Percentiles rank a stretch among this genome's conserved stretches.
Conservation (phyloP, 2,888 invertebrate species). For the Lasioglossum figueresi region DNA sequence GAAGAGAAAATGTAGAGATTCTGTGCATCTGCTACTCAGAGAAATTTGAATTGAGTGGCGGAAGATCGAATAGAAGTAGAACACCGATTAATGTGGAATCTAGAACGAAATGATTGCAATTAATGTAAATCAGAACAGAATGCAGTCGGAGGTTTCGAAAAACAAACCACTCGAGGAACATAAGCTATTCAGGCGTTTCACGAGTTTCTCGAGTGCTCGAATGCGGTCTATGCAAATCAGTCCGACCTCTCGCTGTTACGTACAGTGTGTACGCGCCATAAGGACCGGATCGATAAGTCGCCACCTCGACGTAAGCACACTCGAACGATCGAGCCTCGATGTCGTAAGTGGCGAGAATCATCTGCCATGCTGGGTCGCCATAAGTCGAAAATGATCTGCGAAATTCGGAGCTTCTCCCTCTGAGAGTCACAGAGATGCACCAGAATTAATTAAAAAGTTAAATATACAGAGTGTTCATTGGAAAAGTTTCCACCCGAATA, state of each 20-base stretch:
- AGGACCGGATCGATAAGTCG: slow-evolving; percentile 65
- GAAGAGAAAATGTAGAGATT: not conserved
- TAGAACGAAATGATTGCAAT: not conserved
- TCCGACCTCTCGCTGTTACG: slow-evolving; percentile 48
- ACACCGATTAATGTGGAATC: not conserved
- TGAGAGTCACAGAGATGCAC: not conserved
- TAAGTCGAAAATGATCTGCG: slow-evolving; percentile 20
- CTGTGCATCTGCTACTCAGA: not conserved
- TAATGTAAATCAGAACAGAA: not conserved
- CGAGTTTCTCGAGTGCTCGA: not conserved
- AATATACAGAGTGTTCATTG: no score
- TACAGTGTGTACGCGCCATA: slow-evolving; percentile 50
- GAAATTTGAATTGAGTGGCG: not conserved
- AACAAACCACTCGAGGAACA: not conserved
- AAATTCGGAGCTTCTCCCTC: not conserved
- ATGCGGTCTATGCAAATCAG: slow-evolving; percentile 56
- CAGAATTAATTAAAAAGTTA: not conserved
- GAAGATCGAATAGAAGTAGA: not conserved
- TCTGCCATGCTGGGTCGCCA: slow-evolving; percentile 35
- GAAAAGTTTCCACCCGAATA: no score
- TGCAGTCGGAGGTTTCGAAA: not conserved
- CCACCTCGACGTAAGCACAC: slow-evolving; percentile 45
- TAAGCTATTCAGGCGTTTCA: not conserved
- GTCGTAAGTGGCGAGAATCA: slow-evolving; percentile 50
- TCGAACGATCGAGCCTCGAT: slow-evolving; percentile 45